Conservation (phyloP, 2,797 vertebrate species). For the Pampus argenteus region DNA sequence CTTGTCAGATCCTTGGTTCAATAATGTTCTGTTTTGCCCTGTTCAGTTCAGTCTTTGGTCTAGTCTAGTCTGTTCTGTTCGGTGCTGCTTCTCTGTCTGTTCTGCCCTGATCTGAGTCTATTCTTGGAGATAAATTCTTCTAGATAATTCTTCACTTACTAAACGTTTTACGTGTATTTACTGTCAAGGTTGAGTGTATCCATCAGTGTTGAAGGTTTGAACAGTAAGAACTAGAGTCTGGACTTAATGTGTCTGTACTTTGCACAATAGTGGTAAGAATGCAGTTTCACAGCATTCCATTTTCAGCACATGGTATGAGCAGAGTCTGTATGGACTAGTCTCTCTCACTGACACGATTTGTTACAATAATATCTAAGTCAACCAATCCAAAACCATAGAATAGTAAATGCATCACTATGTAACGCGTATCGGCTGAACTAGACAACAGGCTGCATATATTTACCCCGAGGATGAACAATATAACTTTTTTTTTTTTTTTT, state of each 20-base stretch:
- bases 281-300: conserved; percentile 68
- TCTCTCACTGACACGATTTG: neutral
- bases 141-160: too few relatives aligned
- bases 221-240: conserved; percentile 10
- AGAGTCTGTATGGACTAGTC: conserved; percentile 21
- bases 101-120: too few relatives aligned
- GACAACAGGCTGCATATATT: neutral
- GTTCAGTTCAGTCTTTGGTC: too few relatives aligned
- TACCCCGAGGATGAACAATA: too few relatives aligned
- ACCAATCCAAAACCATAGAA: neutral
- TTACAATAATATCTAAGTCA: neutral
- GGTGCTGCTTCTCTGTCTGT: too few relatives aligned
- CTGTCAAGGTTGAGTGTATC: neutral
- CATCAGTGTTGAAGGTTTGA: neutral
- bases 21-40: too few relatives aligned
- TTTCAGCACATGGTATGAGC: neutral
- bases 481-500: too few relatives aligned
- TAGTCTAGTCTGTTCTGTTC: too few relatives aligned
- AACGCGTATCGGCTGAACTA: neutral
- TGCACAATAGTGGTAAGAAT: conserved; percentile 55
- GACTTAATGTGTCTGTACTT: neutral
- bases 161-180: neutral
- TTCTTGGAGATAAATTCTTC: too few relatives aligned
- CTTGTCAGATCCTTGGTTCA: too few relatives aligned
- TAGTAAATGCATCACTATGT: neutral